Evolutionary conservation across 2,888 invertebrate species (phyloP).

Genomic region (Chironomus tentans): DNA sequence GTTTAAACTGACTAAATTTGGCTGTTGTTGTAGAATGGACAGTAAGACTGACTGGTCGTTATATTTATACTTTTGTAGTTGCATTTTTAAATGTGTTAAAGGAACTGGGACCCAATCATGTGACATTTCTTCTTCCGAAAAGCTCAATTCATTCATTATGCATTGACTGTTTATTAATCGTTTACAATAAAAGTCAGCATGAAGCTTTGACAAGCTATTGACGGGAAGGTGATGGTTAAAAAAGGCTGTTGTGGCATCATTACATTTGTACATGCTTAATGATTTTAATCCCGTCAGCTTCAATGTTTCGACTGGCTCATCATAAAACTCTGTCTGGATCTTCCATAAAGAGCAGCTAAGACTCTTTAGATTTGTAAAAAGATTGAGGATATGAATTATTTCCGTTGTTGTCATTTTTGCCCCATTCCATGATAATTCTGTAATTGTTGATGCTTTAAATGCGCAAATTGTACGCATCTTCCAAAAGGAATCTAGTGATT

Average conservation of each 20-base stretch:
- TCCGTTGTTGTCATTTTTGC: not conserved
- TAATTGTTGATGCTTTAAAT: not conserved
- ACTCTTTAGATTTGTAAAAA: not conserved
- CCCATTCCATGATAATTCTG: not conserved
- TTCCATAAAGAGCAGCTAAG: not conserved
- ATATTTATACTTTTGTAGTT: not conserved
- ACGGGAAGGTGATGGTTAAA: not conserved
- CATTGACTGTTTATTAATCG: not conserved
- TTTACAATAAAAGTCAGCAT: not conserved
- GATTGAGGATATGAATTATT: not conserved
- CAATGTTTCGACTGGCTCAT: not conserved
- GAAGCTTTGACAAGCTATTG: not conserved
- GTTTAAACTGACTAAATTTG: not conserved
- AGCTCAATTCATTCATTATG: not conserved
- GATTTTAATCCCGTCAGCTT: not conserved
- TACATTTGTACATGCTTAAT: not conserved
- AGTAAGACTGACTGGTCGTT: not conserved
- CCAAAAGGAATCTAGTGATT: not conserved
- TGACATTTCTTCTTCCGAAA: not conserved
- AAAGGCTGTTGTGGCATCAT: not conserved
- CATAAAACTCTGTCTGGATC: not conserved
- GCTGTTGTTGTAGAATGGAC: not conserved
- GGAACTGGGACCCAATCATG: not conserved
- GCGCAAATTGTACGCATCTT: not conserved
- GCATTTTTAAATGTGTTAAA: not conserved